Conservation (phyloP, 1,140 invertebrate species). For the Pomacea maculata region DNA sequence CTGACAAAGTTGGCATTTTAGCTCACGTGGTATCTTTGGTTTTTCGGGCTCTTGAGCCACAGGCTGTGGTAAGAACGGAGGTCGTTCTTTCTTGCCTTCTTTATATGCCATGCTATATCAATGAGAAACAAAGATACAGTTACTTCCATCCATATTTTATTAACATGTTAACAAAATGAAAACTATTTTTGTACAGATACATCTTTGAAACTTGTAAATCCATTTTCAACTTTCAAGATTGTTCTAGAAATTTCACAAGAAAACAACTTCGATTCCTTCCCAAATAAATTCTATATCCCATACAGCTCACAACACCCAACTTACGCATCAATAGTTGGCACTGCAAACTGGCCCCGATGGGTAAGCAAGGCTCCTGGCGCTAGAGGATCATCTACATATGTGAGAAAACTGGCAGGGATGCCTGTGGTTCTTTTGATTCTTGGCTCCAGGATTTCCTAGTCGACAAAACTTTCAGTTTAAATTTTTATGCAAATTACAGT, state of each 20-base stretch:
- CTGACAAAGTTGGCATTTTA: slow-evolving; percentile 90
- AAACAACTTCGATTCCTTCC: no score
- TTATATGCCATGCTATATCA: slow-evolving; percentile 78
- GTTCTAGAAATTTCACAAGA: no score
- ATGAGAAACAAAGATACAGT: slow-evolving; percentile 3
- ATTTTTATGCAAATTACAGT: not conserved
- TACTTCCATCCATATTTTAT: not conserved
- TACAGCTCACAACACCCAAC: slow-evolving; percentile 57
- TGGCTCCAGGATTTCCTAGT: slow-evolving; percentile 28
- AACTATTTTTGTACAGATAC: no score
- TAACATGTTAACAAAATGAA: not conserved
- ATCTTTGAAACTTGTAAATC: no score
- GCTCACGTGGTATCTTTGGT: slow-evolving; percentile 86
- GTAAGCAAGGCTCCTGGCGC: slow-evolving; percentile 93
- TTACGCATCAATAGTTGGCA: slow-evolving; percentile 90
- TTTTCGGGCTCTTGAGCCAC: slow-evolving; percentile 68
- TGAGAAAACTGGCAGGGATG: slow-evolving; percentile 94
- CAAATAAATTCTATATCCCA: no score
- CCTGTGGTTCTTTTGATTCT: slow-evolving; percentile 74
- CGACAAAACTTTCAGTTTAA: not conserved
- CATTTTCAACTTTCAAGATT: no score
- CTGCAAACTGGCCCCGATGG: slow-evolving; percentile 89
- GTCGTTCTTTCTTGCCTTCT: slow-evolving; percentile 76
- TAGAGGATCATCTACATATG: slow-evolving; percentile 84
- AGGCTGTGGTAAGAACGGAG: slow-evolving; percentile 71